Evolutionary conservation across 2,797 vertebrate genomes (phyloP).

Genomic region (Myotis vivesi): DNA sequence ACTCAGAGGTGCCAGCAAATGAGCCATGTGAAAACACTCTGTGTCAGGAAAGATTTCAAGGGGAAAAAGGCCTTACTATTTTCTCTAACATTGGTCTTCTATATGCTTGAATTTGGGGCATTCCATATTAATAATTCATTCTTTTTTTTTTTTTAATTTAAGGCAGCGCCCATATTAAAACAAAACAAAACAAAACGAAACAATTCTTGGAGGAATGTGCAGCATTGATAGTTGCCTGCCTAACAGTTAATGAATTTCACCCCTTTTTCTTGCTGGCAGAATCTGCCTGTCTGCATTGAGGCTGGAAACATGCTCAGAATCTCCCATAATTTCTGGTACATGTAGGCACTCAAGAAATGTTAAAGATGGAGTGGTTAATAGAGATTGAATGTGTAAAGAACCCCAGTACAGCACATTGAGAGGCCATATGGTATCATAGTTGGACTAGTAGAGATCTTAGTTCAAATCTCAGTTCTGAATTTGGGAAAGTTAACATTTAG

Average conservation of each 20-base stretch:
- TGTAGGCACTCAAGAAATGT: neutral
- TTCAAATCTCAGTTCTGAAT: neutral
- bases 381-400: neutral
- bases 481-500: neutral
- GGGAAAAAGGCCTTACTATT: neutral
- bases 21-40: neutral
- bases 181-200: neutral
- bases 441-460: neutral
- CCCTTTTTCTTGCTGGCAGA: neutral
- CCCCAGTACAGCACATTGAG: neutral
- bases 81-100: neutral
- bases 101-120: neutral
- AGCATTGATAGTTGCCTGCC: neutral
- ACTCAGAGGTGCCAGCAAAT: neutral
- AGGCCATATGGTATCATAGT: neutral
- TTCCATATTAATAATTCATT: neutral
- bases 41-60: neutral
- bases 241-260: neutral
- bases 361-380: neutral
- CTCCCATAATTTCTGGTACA: neutral
- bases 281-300: neutral
- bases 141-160: neutral
- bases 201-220: neutral
- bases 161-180: neutral
- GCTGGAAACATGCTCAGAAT: neutral